Base-by-base conservation (phyloP, 2,113 vertebrate genomes). In the Ictalurus furcatus region DNA sequence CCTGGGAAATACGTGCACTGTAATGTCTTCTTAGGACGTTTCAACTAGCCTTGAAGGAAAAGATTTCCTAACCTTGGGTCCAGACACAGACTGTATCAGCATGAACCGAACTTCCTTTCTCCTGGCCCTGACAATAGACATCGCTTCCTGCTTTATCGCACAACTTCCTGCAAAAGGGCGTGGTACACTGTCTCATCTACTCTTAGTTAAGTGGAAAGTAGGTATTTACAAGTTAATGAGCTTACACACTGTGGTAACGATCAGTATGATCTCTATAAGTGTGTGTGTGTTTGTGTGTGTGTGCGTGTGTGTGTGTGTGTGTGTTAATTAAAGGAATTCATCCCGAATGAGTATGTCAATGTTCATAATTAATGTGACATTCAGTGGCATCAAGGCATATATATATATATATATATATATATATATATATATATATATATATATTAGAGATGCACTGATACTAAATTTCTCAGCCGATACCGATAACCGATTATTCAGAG, bases 71-170 rank as follows among this genome's bases (percentile, higher is more conserved):
- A 54, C 65, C 1, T 16, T 59, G 61, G 30, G 23, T 86, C 78
- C 87, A 81, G 89, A 89, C 65, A 86, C 28, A 34, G 91, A 88
- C 85, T 90, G 90, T 95, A 95, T 95, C 94, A 73, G 90, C 87
- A 63, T 37, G 74, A 88, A 87, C 93, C 92, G 92, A 91, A 82
- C 90, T 94, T 96, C 95, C 95, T 92, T 88, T 92, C 89, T 61
- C 37, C 71, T 61, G 61, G 58, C 86, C 91, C 88, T 90, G 94
- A 96, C 95, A 96, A 96, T 96, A 92, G 93, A 87, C 92, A 88
- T 90, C 84, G 78, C 91, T 95, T 95, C 95, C 95, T 95, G 90
- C 90, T 93, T 92, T 91, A 95, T 94, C 85, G 59, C 93, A 90
- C 92, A 90, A 93, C 88, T 95, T 96, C 95, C 95, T 94, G 92